phyloP scores from a whole-genome alignment of 1,140 invertebrate species.

The Protaetia brevitarsis region DNA sequence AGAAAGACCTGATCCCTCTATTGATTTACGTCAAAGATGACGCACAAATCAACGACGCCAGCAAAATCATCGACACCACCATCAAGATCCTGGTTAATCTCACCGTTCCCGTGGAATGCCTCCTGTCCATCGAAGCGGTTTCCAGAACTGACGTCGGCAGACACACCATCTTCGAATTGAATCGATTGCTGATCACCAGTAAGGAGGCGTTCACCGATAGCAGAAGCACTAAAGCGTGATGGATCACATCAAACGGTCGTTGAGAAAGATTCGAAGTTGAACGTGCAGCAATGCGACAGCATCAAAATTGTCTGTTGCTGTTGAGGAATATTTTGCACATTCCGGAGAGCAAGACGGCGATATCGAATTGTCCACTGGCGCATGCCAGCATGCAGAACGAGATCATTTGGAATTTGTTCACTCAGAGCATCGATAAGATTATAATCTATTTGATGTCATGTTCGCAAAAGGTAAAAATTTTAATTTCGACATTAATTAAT shows the following conservation, averaged over 20 bases:
- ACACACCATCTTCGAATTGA: slow-evolving; percentile 66
- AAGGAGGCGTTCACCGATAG: slow-evolving; percentile 66
- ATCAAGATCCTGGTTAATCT: slow-evolving; percentile 67
- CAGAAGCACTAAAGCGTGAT: slow-evolving; percentile 63
- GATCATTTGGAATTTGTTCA: slow-evolving; percentile 74
- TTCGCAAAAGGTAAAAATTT: slow-evolving; percentile 56
- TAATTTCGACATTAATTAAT: no score
- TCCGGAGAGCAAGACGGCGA: slow-evolving; percentile 53
- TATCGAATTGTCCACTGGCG: slow-evolving; percentile 28
- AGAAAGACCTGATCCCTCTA: slow-evolving; percentile 67
- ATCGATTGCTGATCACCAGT: slow-evolving; percentile 59
- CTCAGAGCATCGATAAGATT: slow-evolving; percentile 70
- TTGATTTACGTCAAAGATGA: slow-evolving; percentile 63
- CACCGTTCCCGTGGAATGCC: slow-evolving; percentile 69
- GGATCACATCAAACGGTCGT: slow-evolving; percentile 64
- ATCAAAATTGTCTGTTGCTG: slow-evolving; percentile 67
- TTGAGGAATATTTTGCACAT: slow-evolving; percentile 71
- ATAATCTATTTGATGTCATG: slow-evolving; percentile 64
- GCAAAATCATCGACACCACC: slow-evolving; percentile 57
- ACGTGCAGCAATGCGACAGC: slow-evolving; percentile 59
- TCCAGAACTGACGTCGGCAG: slow-evolving; percentile 61
- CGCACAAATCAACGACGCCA: slow-evolving; percentile 54
- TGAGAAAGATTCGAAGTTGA: slow-evolving; percentile 53
- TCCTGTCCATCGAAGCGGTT: slow-evolving; percentile 62
- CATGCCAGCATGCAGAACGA: slow-evolving; percentile 60